Evolutionary conservation across 2,797 vertebrate genomes (phyloP), one percentile per base, ranked within the genome.

Genomic region (Uromys caudimaculatus): DNA sequence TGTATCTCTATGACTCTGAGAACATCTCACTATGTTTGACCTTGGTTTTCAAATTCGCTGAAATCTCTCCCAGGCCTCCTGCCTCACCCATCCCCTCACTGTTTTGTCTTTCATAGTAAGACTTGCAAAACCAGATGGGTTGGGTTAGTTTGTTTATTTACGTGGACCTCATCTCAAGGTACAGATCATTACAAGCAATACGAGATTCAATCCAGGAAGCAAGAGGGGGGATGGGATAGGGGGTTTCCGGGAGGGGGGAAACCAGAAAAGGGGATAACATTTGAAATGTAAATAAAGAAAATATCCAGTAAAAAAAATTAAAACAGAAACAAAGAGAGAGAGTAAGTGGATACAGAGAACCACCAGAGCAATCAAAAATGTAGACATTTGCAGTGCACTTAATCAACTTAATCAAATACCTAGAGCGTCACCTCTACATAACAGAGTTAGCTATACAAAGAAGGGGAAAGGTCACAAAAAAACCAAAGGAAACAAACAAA

Each of bases 81-180:
- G 3, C 12, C 47, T 17, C 76, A 9, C 60, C 89, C 60, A 84
- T 93, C 21, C 3, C 32, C 76, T 47, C 19, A 91, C 41, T 88
- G 93, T 89, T 87, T 89, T 92, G 23, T 82, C 85, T 91, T 2
- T 35, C 8, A 1, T 79, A 71, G 44, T 79, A 90, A 95, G 41
- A 88, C 27, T 71, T 95, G 90, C 14, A 94, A 94, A 93, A 73
- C 5, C 81, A 84, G 38, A 23, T 89, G 16, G 56, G 38, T 90
- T 89, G 44, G 21, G 14, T 77, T 58, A 89, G 13, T 77, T 95
- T 38, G 67, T n/a, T 69, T 62, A 38, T 86, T 91, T 94, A 38
- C 67, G 87, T 95, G 7, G 47, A 79, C 92, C 54, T 81, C 24
- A 86, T 95, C 47, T 23, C 79, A 23, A 93, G 5, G 7, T 91